These are phyloP conservation scores for Cosmia trapezina DNA, from an alignment of 2,888 invertebrate genomes.

Conservation along the genomic window DNA sequence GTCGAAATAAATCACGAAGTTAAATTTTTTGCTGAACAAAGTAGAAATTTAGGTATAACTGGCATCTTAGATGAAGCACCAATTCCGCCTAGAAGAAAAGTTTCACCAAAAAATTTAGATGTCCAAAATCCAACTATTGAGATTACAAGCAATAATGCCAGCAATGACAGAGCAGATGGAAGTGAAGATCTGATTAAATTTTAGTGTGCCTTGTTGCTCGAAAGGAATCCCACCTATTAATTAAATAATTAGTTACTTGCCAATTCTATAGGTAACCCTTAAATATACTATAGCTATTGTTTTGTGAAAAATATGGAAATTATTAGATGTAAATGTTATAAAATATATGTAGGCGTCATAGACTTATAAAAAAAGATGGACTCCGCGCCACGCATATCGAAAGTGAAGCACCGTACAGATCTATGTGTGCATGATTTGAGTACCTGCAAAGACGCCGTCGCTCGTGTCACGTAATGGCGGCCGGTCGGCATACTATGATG, in stretches of 20 bases:
- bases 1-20: constrained; percentile 73
- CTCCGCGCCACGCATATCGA: too few relatives aligned
- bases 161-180: constrained; percentile 64
- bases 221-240: constrained; percentile 70
- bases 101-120: constrained; percentile 79
- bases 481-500: too few relatives aligned
- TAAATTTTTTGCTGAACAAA: constrained; percentile 75
- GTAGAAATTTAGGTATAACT: constrained; percentile 76
- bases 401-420: too few relatives aligned
- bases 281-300: constrained; percentile 6
- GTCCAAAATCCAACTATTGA: constrained; percentile 64
- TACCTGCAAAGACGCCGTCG: too few relatives aligned
- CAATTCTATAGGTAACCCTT: constrained; percentile 45
- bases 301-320: constrained; percentile 7
- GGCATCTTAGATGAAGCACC: constrained; percentile 83
- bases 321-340: constrained; percentile 17
- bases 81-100: constrained; percentile 83
- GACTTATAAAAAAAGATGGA: too few relatives aligned
- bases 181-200: constrained; percentile 86
- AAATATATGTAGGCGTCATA: background rate
- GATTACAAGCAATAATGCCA: constrained; percentile 57
- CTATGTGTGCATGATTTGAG: too few relatives aligned
- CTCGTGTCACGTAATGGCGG: too few relatives aligned
- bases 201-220: constrained; percentile 66
- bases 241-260: constrained; percentile 57